These are phyloP conservation scores for Macropus fuliginosus DNA, from an alignment of 2,797 vertebrate genomes.

Conservation along the genomic window DNA sequence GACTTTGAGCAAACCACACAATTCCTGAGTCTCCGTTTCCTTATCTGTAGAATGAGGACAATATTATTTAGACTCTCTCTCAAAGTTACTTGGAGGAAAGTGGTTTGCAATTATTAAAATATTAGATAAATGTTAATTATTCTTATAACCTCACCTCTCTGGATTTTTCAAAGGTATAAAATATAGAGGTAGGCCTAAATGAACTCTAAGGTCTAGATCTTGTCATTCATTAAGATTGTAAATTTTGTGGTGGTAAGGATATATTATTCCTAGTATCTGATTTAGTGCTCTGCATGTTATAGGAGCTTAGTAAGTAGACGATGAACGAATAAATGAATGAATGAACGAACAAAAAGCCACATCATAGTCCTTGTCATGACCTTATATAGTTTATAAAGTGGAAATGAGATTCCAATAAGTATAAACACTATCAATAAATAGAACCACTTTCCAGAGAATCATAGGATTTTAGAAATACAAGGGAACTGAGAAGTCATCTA, in stretches of 20 bases:
- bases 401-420: neutral
- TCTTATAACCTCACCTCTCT: neutral
- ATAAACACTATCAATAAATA: neutral
- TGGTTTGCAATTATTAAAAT: neutral
- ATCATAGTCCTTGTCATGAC: neutral
- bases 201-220: slow-evolving; percentile 39
- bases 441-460: neutral
- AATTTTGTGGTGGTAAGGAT: neutral
- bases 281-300: neutral
- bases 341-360: slow-evolving; percentile 38
- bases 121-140: neutral
- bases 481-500: neutral
- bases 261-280: neutral
- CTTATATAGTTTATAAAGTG: neutral
- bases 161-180: slow-evolving; percentile 26
- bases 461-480: neutral
- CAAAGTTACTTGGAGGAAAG: neutral
- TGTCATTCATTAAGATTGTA: slow-evolving; percentile 13
- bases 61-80: neutral
- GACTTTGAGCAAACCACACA: neutral
- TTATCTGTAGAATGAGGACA: neutral
- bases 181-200: neutral
- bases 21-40: neutral
- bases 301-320: slow-evolving; percentile 56
- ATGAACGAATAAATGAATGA: slow-evolving; percentile 40